Percentiles rank a stretch among this genome's conserved stretches.
These are phyloP conservation scores for Timema podura DNA, from an alignment of 2,888 invertebrate genomes.

Conservation along the genomic window DNA sequence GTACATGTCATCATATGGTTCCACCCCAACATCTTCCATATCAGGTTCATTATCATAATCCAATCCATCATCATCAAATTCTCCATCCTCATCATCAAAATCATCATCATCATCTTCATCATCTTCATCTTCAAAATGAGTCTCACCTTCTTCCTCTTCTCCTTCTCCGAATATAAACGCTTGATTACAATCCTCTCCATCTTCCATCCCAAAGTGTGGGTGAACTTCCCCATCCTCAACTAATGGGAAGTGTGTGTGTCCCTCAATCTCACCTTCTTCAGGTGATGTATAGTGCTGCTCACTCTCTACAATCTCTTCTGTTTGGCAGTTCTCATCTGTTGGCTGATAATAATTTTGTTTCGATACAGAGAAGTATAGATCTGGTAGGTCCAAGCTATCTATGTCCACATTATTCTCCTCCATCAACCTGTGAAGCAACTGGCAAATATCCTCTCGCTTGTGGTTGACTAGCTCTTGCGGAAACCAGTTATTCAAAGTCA, in stretches of 20 bases:
- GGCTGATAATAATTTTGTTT: background rate
- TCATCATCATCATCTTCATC: constrained; percentile 12
- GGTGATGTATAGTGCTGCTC: background rate
- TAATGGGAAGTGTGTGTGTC: background rate
- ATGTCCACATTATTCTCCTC: constrained; percentile 65
- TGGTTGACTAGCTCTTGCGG: constrained; percentile 74
- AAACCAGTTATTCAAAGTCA: constrained; percentile 81
- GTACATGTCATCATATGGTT: no score
- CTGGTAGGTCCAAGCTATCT: constrained; percentile 54
- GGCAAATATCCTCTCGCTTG: constrained; percentile 83
- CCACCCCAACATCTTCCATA: no score
- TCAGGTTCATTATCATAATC: no score
- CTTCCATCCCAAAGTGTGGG: background rate
- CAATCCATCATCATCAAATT: background rate
- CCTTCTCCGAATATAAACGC: no score
- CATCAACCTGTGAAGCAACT: constrained; percentile 71
- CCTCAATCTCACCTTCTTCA: constrained; percentile 3
- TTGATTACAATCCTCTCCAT: background rate
- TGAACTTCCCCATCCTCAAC: constrained; percentile 6
- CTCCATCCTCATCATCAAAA: constrained; percentile 12
- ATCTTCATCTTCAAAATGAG: background rate
- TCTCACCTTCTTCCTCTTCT: no score
- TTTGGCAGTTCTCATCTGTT: background rate
- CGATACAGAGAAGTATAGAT: constrained; percentile 25
- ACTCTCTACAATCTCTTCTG: background rate